Evolutionary conservation across 2,888 invertebrate species (phyloP), one percentile per base, ranked within the genome.

Genomic region (Cheilosia scutellata): DNA sequence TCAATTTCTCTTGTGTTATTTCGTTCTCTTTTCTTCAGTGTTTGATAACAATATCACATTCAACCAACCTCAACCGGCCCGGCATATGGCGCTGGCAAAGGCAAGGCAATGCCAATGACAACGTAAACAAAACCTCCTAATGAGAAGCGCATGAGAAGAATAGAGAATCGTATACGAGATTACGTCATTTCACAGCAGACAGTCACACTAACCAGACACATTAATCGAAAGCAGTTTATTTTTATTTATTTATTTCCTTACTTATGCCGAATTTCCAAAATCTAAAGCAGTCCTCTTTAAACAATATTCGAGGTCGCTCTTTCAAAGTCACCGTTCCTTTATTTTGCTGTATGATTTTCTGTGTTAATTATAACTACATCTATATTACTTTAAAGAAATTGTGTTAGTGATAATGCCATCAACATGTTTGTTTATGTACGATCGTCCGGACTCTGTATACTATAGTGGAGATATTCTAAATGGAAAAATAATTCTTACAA

Each of bases 401-500:
- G 11, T 58, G 31, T 49, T 9, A 4, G 5, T 42, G 2, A 78
- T 3, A 60, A 84, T 84, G 84, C 84, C 84, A 42, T 68, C 84
- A 9, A 70, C 70, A 27, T 84, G 84, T 62, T 5, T 49, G 11
- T 84, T 84, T 80, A 53, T 84, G 44, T 84, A 71, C 65, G 80
- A 84, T 65, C 80, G 53, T 5, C 80, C 84, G 9, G 16, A 80
- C 16, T 27, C 80, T 4, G 84, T 84, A 0, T 84, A 84, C 40
- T 84, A 80, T n/a, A 84, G 84, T 76, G 84, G 84, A 16, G 70
- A 84, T 11, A 13, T 80, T 3, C 11, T 84, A 25, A 84, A 80
- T 60, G 84, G 84, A n/a, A 84, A 80, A 71, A 66, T 84, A 20
- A 60, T 84, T 40, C 53, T 80, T 5, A 76, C 20, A 71, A 84